Evolutionary conservation across 2,113 vertebrate species (phyloP).

Genomic region (Sigmodon hispidus): DNA sequence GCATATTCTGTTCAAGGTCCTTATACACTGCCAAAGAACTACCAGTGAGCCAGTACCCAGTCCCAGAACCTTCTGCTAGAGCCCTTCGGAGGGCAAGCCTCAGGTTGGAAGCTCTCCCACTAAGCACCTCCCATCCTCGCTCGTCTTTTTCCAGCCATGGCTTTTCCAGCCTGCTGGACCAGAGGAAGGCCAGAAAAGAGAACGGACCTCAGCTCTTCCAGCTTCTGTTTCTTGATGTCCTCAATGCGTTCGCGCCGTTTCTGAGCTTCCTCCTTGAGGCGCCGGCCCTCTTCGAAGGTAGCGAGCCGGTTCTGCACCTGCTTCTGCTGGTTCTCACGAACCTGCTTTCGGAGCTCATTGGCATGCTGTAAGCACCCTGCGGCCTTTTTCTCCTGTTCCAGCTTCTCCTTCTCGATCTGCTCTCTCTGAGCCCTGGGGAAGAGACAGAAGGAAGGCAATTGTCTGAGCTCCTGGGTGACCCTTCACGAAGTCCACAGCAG

Average conservation of each 20-base stretch:
- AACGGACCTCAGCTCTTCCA: conserved; percentile 93
- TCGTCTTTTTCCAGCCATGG: background rate
- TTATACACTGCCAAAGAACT: background rate
- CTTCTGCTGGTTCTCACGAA: conserved; percentile 86
- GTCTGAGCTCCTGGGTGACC: background rate
- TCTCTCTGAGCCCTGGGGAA: conserved; percentile 86
- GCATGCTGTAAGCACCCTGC: conserved; percentile 68
- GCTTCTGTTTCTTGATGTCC: conserved; percentile 89
- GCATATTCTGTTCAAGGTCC: background rate
- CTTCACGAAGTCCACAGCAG: background rate
- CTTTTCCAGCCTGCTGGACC: background rate
- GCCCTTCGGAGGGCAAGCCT: background rate
- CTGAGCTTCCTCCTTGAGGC: conserved; percentile 85
- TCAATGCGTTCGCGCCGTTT: conserved; percentile 84
- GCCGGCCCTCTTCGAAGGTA: conserved; percentile 85
- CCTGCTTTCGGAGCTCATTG: conserved; percentile 86
- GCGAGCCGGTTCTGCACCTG: conserved; percentile 80
- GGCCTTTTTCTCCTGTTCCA: conserved; percentile 75
- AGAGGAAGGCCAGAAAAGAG: too few relatives aligned
- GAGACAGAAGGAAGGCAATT: rapidly evolving
- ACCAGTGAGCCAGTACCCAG: background rate
- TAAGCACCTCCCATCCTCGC: background rate
- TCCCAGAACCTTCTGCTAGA: background rate
- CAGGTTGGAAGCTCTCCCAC: background rate
- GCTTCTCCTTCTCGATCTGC: conserved; percentile 87